Evolutionary conservation across 2,797 vertebrate genomes (phyloP).

Genomic region (Xiphorhynchus erythropygius): DNA sequence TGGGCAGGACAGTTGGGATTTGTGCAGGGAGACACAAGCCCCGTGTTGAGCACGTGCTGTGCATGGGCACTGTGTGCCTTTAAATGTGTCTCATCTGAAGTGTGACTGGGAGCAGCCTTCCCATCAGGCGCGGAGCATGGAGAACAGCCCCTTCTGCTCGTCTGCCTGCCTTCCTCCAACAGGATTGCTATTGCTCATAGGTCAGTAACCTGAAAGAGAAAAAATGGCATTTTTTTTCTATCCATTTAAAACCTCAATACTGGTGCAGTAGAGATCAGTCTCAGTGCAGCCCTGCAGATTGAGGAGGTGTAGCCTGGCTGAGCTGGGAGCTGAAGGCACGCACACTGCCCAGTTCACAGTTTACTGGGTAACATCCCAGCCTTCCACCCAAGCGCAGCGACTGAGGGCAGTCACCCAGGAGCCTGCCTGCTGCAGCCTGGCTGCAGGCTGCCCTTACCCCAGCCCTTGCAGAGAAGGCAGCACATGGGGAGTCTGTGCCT

Average conservation of each 20-base stretch:
- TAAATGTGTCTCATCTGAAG: neutral
- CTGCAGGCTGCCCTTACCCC: neutral
- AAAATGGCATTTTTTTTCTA: neutral
- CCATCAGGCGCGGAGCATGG: neutral
- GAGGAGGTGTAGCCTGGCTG: neutral
- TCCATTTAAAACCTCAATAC: neutral
- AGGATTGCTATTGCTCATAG: neutral
- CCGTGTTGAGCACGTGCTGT: fast-evolving
- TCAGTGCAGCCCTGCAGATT: neutral
- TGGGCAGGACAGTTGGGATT: neutral
- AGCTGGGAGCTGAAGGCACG: neutral
- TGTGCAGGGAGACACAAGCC: neutral
- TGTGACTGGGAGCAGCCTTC: neutral
- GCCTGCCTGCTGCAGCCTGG: neutral
- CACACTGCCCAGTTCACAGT: neutral
- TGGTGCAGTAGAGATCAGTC: neutral
- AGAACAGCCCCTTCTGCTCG: neutral
- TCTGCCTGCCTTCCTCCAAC: neutral
- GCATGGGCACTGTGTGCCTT: neutral
- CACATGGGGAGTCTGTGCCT: neutral
- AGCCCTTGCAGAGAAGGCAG: neutral
- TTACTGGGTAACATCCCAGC: neutral
- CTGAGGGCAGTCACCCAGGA: neutral
- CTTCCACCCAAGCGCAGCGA: neutral
- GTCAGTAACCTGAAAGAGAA: neutral